Evolutionary conservation across 2,888 invertebrate genomes (phyloP), one percentile per base, ranked within the genome.

Genomic region (Tridacna gigas): DNA sequence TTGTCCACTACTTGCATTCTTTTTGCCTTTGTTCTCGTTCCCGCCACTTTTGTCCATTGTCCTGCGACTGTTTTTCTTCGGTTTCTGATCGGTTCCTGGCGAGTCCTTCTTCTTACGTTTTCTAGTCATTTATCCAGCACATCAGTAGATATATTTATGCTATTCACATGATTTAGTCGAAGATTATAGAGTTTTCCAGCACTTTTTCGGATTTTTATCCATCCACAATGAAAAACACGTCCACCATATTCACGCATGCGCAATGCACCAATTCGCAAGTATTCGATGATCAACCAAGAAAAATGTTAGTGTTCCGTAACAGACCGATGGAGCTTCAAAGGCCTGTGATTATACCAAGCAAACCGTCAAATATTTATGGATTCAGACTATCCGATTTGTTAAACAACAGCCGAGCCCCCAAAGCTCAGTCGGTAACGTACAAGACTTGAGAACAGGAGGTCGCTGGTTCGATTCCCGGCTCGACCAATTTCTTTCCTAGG

Each of bases 1-100:
- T 63, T 18, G 12, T 22, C 13, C 12, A 25, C 13, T 25, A n/a
- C n/a, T 63, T 22, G 63, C 13, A 25, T 63, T 63, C 13, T n/a
- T 63, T 22, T 63, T 63, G 25, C 25, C 63, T 25, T n/a, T 63
- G 63, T 25, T 22, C 20, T 13, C 13, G 13, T 25, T 63, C 63
- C 63, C 63, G 63, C 63, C 63, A 63, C 25, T 63, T n/a, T 63
- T 63, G 22, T 63, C 63, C 63, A 63, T 63, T 63, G 63, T 63
- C 22, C 22, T n/a, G 12, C 22, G n/a, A 13, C n/a, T n/a, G 4
- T n/a, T 25, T 22, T 63, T 63, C 25, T 25, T 63, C 13, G 63
- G 25, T 63, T 63, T 63, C 25, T 63, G 63, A 20, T 56, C 20
- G 56, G 15, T 56, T 56, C 18, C 20, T n/a, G 63, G 63, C 22